A percentile compares a stretch with the other conserved stretches of the same genome.
phyloP scores from a whole-genome alignment of 2,797 vertebrate genomes.

The Allobates femoralis region DNA sequence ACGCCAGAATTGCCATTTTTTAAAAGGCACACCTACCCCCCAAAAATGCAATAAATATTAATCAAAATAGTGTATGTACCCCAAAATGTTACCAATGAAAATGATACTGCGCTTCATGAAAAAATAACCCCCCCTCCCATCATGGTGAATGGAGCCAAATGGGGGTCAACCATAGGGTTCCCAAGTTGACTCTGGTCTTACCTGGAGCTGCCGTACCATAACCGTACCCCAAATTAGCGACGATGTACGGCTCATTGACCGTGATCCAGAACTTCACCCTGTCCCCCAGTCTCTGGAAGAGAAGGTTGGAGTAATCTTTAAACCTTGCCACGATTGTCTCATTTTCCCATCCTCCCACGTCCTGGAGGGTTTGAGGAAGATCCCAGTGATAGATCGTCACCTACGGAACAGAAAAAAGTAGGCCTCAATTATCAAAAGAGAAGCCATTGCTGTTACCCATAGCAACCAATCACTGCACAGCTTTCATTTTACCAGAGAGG shows the following conservation, averaged over 20 bases:
- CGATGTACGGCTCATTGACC: constrained; percentile 89
- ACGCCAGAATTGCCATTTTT: too few relatives aligned
- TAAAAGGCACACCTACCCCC: too few relatives aligned
- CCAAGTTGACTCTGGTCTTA: constrained; percentile 66
- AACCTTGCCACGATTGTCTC: constrained; percentile 81
- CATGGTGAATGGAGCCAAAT: too few relatives aligned
- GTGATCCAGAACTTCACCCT: constrained; percentile 97
- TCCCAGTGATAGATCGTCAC: constrained; percentile 96
- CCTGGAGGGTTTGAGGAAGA: constrained; percentile 89
- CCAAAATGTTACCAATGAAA: too few relatives aligned
- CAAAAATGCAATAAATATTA: too few relatives aligned
- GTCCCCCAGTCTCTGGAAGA: constrained; percentile 86
- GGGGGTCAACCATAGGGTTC: too few relatives aligned
- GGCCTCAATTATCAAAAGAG: background rate
- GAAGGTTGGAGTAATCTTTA: constrained; percentile 87
- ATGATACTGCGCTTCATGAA: too few relatives aligned
- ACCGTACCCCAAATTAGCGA: constrained; percentile 85
- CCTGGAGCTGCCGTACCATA: constrained; percentile 89
- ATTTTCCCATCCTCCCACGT: constrained; percentile 91
- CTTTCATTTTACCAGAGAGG: too few relatives aligned
- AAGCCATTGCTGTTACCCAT: too few relatives aligned
- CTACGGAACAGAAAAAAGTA: constrained; percentile 69
- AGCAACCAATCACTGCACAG: too few relatives aligned
- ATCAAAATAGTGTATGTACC: too few relatives aligned
- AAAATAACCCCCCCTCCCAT: too few relatives aligned